A percentile compares a stretch with the other conserved stretches of the same genome.
Conservation (phyloP, 2,797 vertebrate species). For the Ceryle rudis region DNA sequence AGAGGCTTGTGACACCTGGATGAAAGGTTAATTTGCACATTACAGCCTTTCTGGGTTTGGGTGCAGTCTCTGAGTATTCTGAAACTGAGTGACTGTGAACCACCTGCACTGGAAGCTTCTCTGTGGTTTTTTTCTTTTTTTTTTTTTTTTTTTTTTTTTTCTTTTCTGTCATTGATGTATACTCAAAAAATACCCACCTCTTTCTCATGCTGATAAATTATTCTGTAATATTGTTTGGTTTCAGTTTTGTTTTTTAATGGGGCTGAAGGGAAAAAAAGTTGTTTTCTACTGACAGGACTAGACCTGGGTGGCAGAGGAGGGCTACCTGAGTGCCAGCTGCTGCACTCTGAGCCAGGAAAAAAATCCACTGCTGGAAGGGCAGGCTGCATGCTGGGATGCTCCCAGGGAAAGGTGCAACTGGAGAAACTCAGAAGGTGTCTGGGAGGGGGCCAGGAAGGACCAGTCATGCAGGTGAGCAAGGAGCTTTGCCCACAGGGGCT, state of each 20-base stretch:
- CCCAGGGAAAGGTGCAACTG: fast-evolving
- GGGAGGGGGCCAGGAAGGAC: background rate
- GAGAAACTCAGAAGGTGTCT: too few species aligned
- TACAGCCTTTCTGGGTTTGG: background rate
- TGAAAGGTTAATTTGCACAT: slow-evolving; percentile 1
- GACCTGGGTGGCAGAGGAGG: background rate
- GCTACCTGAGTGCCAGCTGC: background rate
- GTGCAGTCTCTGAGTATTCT: background rate
- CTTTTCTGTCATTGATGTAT: background rate
- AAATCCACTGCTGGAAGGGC: background rate
- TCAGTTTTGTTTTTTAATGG: background rate
- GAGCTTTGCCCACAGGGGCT: background rate
- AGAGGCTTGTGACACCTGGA: slow-evolving; percentile 19
- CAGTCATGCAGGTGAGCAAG: fast-evolving
- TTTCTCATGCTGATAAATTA: background rate
- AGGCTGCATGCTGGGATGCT: fast-evolving
- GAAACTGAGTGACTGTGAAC: background rate
- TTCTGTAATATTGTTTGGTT: background rate
- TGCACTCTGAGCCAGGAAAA: fast-evolving
- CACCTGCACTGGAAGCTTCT: background rate
- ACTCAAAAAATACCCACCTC: background rate
- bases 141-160: too few species aligned
- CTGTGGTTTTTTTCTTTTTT: background rate
- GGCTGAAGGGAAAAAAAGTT: fast-evolving
- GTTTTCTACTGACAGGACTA: background rate